Evolutionary conservation across 2,797 vertebrate species (phyloP).

Genomic region (Enteromius viviparus): DNA sequence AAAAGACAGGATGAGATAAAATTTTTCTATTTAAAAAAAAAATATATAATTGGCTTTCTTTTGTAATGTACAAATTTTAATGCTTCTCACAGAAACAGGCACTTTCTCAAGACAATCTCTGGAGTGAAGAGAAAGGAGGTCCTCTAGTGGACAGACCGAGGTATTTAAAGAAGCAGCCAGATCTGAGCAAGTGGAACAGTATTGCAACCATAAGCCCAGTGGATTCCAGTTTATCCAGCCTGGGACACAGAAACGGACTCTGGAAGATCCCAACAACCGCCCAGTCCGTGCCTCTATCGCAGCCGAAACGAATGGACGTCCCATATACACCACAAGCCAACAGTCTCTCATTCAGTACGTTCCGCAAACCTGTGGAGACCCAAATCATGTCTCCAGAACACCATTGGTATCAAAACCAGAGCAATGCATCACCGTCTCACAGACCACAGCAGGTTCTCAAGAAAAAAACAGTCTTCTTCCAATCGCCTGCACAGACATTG

Average conservation of each 20-base stretch:
- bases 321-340: slow-evolving; percentile 68
- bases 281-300: slow-evolving; percentile 66
- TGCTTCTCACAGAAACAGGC: slow-evolving; percentile 76
- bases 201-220: slow-evolving; percentile 68
- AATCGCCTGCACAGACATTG: background rate
- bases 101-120: slow-evolving; percentile 86
- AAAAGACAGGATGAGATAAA: background rate
- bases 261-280: slow-evolving; percentile 83
- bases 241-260: slow-evolving; percentile 69
- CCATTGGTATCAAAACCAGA: slow-evolving; percentile 67
- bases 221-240: slow-evolving; percentile 32
- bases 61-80: too few species aligned
- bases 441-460: background rate
- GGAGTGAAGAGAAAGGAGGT: slow-evolving; percentile 72
- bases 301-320: slow-evolving; percentile 75
- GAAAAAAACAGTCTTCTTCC: background rate
- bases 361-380: slow-evolving; percentile 76
- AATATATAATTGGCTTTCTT: background rate
- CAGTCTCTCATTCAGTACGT: slow-evolving; percentile 73
- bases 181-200: slow-evolving; percentile 16
- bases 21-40: background rate
- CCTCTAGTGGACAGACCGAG: slow-evolving; percentile 71
- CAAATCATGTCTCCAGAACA: slow-evolving; percentile 53
- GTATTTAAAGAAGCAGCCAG: slow-evolving; percentile 62
- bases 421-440: slow-evolving; percentile 61